Evolutionary conservation across 1,140 invertebrate species (phyloP).

Genomic region (Drosophila orena): DNA sequence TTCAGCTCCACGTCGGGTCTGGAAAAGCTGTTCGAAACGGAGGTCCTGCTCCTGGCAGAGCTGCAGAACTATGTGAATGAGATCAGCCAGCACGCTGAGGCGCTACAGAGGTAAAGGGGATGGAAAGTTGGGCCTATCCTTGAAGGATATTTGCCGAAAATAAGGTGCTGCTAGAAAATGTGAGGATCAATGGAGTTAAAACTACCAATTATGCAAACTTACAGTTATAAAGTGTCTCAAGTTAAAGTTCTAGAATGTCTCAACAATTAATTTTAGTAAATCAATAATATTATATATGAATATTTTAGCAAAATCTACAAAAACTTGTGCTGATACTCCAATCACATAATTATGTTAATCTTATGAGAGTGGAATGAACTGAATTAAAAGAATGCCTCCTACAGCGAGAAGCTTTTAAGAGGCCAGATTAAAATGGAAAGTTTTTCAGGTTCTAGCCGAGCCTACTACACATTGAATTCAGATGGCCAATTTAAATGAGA

Average conservation of each 20-base stretch:
- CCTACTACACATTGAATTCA: conserved; percentile 10
- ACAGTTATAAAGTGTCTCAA: no score
- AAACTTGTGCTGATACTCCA: conserved; percentile 6
- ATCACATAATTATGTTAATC: conserved; percentile 9
- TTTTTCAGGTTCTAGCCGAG: conserved; percentile 13
- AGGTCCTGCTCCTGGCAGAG: conserved; percentile 92
- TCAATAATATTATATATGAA: no score
- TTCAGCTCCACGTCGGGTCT: conserved; percentile 95
- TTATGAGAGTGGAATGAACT: conserved; percentile 1
- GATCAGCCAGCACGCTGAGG: conserved; percentile 90
- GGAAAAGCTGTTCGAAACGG: conserved; percentile 93
- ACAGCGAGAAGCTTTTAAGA: neutral
- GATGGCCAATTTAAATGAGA: conserved; percentile 21
- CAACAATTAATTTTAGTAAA: no score
- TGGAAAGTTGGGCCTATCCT: neutral
- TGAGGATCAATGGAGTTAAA: no score
- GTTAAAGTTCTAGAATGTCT: no score
- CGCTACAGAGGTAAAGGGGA: conserved; percentile 51
- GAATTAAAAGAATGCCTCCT: neutral
- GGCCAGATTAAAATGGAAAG: conserved; percentile 37
- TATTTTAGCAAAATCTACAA: conserved; percentile 3
- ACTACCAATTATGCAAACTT: no score
- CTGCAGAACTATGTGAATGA: conserved; percentile 92
- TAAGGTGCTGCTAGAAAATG: no score
- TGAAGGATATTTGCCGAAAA: neutral